Conservation (phyloP, 2,113 vertebrate genomes). For the Mus pahari region DNA sequence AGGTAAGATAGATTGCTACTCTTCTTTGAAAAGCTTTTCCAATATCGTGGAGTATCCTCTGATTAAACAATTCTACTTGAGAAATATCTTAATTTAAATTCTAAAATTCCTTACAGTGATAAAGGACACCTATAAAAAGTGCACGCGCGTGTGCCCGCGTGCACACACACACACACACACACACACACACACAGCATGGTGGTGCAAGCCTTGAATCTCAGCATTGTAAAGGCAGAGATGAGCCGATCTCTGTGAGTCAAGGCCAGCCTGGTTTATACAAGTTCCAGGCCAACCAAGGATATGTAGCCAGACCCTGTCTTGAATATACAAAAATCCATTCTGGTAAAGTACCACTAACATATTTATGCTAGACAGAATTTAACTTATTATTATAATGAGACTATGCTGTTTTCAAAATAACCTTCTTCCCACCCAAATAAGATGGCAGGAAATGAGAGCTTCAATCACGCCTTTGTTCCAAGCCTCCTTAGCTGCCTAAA, state of each 20-base stretch:
- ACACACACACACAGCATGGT: too few relatives aligned
- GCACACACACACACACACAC: background rate
- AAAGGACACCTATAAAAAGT: background rate
- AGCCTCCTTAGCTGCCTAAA: rapidly evolving
- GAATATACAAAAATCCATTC: background rate
- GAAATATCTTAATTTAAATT: constrained; percentile 43
- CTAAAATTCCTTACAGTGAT: constrained; percentile 14
- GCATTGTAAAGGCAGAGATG: background rate
- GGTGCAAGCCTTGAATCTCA: background rate
- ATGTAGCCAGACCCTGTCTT: background rate
- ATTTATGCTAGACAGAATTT: background rate
- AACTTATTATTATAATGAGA: background rate
- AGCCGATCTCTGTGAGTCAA: background rate
- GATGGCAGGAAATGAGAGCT: background rate
- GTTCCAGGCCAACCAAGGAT: background rate
- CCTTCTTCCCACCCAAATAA: constrained; percentile 43
- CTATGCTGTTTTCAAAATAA: constrained; percentile 62
- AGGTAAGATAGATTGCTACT: background rate
- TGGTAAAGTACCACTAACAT: background rate
- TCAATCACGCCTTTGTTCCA: constrained; percentile 60
- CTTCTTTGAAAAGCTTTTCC: background rate
- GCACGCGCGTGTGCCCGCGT: too few relatives aligned
- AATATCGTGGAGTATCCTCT: background rate
- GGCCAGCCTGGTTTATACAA: background rate
- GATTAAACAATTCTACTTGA: background rate